These are phyloP conservation scores for Solenopsis invicta DNA, from an alignment of 1,140 invertebrate genomes.

Conservation along the genomic window DNA sequence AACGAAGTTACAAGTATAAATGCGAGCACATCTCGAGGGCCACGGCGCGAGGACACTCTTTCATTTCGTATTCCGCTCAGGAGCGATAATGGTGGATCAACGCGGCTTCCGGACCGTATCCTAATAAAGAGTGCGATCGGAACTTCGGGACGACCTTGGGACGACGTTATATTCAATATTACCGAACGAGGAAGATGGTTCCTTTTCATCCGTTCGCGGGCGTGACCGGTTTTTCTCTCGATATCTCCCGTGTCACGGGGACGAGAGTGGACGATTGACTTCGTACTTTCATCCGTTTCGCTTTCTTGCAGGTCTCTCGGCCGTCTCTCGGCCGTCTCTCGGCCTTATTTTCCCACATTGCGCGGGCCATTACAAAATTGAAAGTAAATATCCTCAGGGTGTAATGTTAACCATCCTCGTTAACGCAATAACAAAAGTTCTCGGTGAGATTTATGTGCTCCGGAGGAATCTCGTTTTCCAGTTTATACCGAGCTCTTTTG, in stretches of 20 bases:
- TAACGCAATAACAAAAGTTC: slow-evolving; percentile 35
- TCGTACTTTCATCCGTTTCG: neutral
- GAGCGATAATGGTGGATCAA: slow-evolving; percentile 49
- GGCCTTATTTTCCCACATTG: neutral
- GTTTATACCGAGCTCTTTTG: neutral
- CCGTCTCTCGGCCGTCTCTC: too few relatives aligned
- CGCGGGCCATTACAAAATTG: neutral
- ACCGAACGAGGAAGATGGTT: neutral
- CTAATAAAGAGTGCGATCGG: slow-evolving; percentile 40
- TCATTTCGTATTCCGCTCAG: slow-evolving; percentile 55
- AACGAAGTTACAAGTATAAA: slow-evolving; percentile 45
- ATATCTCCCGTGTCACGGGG: too few relatives aligned
- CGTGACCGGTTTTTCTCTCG: neutral
- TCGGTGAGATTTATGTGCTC: neutral
- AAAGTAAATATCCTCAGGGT: neutral
- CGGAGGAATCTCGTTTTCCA: neutral
- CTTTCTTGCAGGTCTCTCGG: neutral
- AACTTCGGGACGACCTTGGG: slow-evolving; percentile 11
- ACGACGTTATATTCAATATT: slow-evolving; percentile 49
- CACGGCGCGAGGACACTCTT: slow-evolving; percentile 21
- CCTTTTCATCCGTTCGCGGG: neutral
- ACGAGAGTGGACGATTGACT: neutral
- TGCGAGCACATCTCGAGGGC: neutral
- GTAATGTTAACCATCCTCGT: neutral
- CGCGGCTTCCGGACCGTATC: slow-evolving; percentile 25